Conservation (phyloP, 2,113 vertebrate genomes). For the Poecile atricapillus region DNA sequence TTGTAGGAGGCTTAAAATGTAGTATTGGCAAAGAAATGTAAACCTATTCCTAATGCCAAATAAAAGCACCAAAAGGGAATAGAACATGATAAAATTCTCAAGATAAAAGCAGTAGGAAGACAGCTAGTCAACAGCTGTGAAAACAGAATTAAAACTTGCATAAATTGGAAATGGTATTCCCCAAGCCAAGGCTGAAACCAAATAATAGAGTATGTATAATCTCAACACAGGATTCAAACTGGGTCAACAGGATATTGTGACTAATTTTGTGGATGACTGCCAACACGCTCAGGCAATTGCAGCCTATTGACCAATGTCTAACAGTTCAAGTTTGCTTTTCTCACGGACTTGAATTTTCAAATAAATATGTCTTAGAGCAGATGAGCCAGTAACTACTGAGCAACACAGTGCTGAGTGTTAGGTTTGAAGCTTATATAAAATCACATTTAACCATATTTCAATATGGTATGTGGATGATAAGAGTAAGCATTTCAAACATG, state of each 20-base stretch:
- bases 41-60: constrained; percentile 4
- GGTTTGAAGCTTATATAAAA: constrained; percentile 28
- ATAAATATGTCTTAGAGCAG: constrained; percentile 45
- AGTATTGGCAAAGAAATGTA: background rate
- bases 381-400: constrained; percentile 27
- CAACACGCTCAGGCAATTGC: background rate
- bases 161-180: constrained; percentile 30
- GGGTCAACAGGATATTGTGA: background rate
- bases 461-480: background rate
- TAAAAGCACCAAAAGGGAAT: background rate
- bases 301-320: constrained; percentile 54
- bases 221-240: constrained; percentile 28
- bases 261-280: constrained; percentile 35
- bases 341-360: constrained; percentile 27
- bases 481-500: background rate
- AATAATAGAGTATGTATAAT: constrained; percentile 5
- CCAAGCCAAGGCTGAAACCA: constrained; percentile 24
- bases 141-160: constrained; percentile 43
- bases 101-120: constrained; percentile 4
- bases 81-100: constrained; percentile 9
- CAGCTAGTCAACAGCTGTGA: constrained; percentile 37
- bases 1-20: background rate
- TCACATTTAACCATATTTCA: background rate
- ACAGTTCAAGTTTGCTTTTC: constrained; percentile 50
- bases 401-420: constrained; percentile 10